Base-by-base conservation (phyloP, 2,113 vertebrate genomes). In the Amia ocellicauda region DNA sequence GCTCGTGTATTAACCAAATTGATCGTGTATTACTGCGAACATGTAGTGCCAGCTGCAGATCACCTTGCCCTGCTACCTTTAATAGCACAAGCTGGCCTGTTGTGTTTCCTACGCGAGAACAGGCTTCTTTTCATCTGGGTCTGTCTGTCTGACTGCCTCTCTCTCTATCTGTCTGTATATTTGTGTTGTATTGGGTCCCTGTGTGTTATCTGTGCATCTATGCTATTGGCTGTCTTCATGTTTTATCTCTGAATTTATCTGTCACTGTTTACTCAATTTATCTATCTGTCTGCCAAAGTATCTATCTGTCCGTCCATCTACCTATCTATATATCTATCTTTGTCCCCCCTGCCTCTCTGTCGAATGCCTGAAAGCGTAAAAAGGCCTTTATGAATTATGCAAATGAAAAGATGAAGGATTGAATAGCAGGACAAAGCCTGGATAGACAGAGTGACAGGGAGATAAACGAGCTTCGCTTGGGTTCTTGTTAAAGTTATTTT, bases 401-500 rank as follows among this genome's bases (percentile, higher is more conserved):
- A 50, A 76, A 79, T 77, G 64, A 74, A 73, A 82, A 82, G 4
- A 16, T 83, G 74, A 74, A 77, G 82, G 79, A 71, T 80, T 60
- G 74, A 55, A 69, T 74, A 75, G 49, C 58, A 55, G 40, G 66
- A 70, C 67, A 68, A 68, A 40, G 47, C 59, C 58, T 28, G 68
- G 78, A 81, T 73, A 80, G 80, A 78, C 62, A 73, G 79, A 75
- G 69, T 78, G 81, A 82, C 78, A 80, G 77, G 77, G 83, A 85
- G 82, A 91, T 85, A 84, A 86, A 86, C 79, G 80, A 78, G 5
- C 78, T 76, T 80, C 77, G 71, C 80, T 81, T 71, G 74, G 64
- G 76, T 87, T 81, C 76, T 74, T 76, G 69, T 82, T 81, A 80
- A 90, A 78, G 78, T 89, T 89, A 91, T 90, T 92, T 88, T 93